Conservation (phyloP, 2,888 invertebrate species). For the Operophtera brumata region DNA sequence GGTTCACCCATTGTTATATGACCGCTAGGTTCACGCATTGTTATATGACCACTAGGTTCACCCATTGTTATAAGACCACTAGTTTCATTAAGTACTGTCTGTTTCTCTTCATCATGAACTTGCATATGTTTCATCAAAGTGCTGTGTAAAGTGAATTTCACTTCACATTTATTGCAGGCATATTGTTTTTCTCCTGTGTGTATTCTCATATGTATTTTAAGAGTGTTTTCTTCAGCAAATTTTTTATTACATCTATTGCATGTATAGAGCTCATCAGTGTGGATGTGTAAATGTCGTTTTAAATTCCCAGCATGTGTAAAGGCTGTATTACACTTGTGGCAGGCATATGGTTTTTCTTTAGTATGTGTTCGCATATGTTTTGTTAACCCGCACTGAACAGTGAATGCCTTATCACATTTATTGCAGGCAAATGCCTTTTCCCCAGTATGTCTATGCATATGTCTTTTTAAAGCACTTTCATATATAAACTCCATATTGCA, state of each 20-base stretch:
- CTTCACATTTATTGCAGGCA: background rate
- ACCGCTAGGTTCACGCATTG: too few species aligned
- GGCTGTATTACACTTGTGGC: background rate
- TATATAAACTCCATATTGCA: background rate
- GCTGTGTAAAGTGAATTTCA: background rate
- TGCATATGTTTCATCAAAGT: background rate
- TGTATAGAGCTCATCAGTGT: background rate
- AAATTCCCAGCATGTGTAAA: background rate
- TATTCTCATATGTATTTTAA: background rate
- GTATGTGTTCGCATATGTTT: slow-evolving; percentile 2
- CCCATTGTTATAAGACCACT: too few species aligned
- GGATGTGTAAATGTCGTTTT: background rate
- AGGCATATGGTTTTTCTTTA: background rate
- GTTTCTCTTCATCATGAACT: background rate
- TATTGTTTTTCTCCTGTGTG: background rate
- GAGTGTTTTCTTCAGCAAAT: background rate
- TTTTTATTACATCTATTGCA: background rate
- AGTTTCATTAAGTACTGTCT: too few species aligned
- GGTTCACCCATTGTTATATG: background rate
- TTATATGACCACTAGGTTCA: too few species aligned
- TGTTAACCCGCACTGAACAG: background rate
- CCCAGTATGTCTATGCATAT: background rate
- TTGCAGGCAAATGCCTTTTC: background rate
- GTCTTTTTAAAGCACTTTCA: background rate
- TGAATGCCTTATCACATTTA: background rate